Evolutionary conservation across 2,888 invertebrate species (phyloP), one percentile per base, ranked within the genome.

Genomic region (Sarcophaga rosellei): DNA sequence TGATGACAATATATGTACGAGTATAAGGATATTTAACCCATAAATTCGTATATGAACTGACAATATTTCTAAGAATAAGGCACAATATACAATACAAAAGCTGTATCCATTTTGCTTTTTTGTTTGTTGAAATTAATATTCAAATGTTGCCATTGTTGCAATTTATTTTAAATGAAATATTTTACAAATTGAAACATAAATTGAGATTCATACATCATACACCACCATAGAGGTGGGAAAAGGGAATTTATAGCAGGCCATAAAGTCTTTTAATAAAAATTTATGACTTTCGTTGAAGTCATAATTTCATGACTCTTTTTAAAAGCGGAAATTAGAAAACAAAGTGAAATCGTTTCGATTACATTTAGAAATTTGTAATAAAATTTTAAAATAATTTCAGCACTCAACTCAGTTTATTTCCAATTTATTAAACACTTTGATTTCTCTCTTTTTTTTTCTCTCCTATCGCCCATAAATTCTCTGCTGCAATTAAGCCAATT

Each of bases 141-240:
- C 81, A 75, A 79, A 81, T 81, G 62, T 69, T 78, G 84, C 74
- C 45, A n/a, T 77, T 17, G 62, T 69, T 81, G 81, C 78, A 57
- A 78, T 84, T 81, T 78, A 66, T 84, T 78, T 61, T 77, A 23
- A 86, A 78, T 86, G 83, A 81, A 77, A 84, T 84, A 81, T 86
- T 81, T 78, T 57, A 57, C 45, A 74, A 77, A 66, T 21, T 73
- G 35, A 78, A 1, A 3, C 65, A 83, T 79, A 79, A 76, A 83
- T 82, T 65, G 10, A 66, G 72, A 35, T 35, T 1, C 35, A 35
- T 0, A 35, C 10, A 10, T 35, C 0, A 35, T 35, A 35, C 35
- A 10, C 35, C 1, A 35, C 2, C 35, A 10, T 35, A 35, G 21
- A 53, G 23, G 53, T 8, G 53, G 53, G 0, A 63, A 53, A 35